A percentile compares a stretch with the other conserved stretches of the same genome.
Conservation (phyloP, 2,888 invertebrate genomes). For the Gerosis bhagava region DNA sequence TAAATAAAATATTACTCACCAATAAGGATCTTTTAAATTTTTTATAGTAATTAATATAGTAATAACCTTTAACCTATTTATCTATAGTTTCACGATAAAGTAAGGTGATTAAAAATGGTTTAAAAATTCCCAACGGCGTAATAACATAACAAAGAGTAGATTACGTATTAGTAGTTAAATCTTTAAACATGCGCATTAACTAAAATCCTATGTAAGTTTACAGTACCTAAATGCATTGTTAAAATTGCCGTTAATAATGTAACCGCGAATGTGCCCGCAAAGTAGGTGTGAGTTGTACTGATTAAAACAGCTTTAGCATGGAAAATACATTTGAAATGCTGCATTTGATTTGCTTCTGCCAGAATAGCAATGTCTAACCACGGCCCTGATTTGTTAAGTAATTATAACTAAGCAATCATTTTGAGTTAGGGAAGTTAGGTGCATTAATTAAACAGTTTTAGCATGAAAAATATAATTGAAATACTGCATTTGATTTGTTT, state of each 20-base stretch:
- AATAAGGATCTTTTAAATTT: no score
- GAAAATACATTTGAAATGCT: conserved; percentile 9
- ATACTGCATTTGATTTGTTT: conserved; percentile 1
- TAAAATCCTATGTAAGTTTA: conserved; percentile 6
- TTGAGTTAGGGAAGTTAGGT: no score
- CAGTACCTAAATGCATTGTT: conserved; percentile 10
- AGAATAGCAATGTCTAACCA: neutral
- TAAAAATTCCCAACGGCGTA: no score
- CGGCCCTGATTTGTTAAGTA: no score
- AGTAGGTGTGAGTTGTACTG: conserved; percentile 20
- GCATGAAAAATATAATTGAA: conserved; percentile 8
- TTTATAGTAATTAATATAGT: neutral
- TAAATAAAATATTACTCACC: no score
- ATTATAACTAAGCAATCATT: no score
- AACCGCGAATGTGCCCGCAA: conserved; percentile 12
- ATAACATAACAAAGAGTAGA: no score
- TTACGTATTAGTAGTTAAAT: neutral
- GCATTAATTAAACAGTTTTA: conserved; percentile 13
- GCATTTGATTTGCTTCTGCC: conserved; percentile 11
- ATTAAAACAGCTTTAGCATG: conserved; percentile 12
- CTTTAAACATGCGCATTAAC: no score
- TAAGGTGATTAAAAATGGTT: no score
- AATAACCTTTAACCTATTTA: no score
- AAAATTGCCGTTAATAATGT: conserved; percentile 12
- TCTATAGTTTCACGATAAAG: no score